Evolutionary conservation across 1,140 invertebrate species (phyloP), one percentile per base, ranked within the genome.

Genomic region (Drosophila lini): DNA sequence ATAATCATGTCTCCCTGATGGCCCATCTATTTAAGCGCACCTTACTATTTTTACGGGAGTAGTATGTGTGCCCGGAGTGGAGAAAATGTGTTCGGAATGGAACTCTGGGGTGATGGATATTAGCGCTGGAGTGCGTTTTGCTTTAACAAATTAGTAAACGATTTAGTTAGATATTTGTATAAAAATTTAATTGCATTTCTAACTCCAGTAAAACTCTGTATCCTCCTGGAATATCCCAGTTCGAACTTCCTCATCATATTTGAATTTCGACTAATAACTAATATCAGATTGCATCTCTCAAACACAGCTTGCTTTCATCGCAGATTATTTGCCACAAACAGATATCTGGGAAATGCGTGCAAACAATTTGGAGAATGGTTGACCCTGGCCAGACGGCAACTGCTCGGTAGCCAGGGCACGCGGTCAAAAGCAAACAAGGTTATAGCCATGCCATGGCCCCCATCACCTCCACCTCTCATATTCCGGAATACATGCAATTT

Each of bases 401-500:
- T 65, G 75, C 53, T 48, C 47, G 40, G 78, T 59, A 85, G 73
- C 65, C 80, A 74, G 63, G 65, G 73, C 79, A 86, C 59, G 52
- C 56, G 75, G 57, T 67, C 58, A 53, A 62, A 78, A 55, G 65
- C 47, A 81, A 74, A 81, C 74, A 86, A 65, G 65, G 74, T 44
- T 65, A 53, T 42, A 36, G 60, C 48, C 36, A 48, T 41, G 36
- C 47, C 68, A 55, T 4, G 47, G 58, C 8, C 36, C 16, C 53
- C 36, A 44, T 36, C 64, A 53, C 15, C 58, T 38, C 16, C 56
- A 32, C 19, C 25, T 38, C 42, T 13, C 61, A 38, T 59, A 62
- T 58, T 52, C 41, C 36, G 32, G 59, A 63, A 81, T 63, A 75
- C 79, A 82, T 86, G 82, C 75, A 85, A 75, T 85, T 82, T 76